Percentiles rank a stretch among this genome's conserved stretches.
phyloP scores from a whole-genome alignment of 2,113 vertebrate species.

The Pollimyrus isidori region DNA sequence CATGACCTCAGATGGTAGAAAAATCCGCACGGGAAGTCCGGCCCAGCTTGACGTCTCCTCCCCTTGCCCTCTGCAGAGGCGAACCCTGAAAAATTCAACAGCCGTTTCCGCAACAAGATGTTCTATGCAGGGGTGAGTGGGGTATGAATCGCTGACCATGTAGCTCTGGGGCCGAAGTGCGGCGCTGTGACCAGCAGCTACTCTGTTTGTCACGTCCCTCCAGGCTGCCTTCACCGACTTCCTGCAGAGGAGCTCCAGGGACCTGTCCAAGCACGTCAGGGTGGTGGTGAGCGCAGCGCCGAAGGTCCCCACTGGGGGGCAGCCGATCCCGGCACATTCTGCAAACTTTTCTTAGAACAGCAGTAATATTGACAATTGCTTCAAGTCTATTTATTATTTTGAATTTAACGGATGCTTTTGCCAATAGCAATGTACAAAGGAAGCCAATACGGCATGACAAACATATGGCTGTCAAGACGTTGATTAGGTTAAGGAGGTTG shows the following conservation, averaged over 20 bases:
- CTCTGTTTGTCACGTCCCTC: constrained; percentile 33
- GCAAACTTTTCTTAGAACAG: background rate
- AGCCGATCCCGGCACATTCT: background rate
- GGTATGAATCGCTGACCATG: background rate
- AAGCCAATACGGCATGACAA: background rate
- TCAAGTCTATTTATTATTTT: background rate
- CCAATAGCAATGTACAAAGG: background rate
- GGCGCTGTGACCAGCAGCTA: background rate
- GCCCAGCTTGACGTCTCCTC: background rate
- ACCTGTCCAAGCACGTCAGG: constrained; percentile 90
- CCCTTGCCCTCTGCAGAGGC: constrained; percentile 63
- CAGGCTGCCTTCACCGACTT: constrained; percentile 97
- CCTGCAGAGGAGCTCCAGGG: constrained; percentile 90
- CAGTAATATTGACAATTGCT: background rate
- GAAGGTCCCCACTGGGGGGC: background rate
- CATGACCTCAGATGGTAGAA: background rate
- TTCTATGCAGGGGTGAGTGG: constrained; percentile 69
- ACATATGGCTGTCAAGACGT: background rate
- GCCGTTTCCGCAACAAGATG: constrained; percentile 89
- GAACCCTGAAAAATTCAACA: constrained; percentile 89
- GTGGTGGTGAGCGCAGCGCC: constrained; percentile 77
- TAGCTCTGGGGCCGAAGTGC: background rate
- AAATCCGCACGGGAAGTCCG: background rate
- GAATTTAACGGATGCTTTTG: background rate
- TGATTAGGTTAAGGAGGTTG: background rate